Evolutionary conservation across 2,113 vertebrate species (phyloP).

Genomic region (Rhea americana): DNA sequence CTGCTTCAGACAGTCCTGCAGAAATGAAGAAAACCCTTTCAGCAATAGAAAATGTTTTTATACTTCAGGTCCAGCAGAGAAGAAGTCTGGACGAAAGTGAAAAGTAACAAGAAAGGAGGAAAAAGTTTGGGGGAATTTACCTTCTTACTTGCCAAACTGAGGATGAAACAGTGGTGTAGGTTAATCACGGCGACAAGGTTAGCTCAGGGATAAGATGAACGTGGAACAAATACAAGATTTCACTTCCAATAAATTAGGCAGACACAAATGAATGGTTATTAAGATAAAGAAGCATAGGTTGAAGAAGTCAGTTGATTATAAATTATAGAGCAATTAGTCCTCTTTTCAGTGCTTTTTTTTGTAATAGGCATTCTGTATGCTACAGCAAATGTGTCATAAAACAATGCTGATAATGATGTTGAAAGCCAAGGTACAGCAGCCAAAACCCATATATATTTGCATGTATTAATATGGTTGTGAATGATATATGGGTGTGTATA

Average conservation of each 20-base stretch:
- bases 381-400: constrained; percentile 55
- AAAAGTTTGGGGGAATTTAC: constrained; percentile 9
- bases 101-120: not conserved
- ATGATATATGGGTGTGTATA: not conserved
- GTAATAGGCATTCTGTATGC: constrained; percentile 44
- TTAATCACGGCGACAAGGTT: constrained; percentile 64
- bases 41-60: not conserved
- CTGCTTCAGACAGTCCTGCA: not conserved
- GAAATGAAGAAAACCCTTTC: not conserved
- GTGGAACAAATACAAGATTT: constrained; percentile 66
- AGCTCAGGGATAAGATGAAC: constrained; percentile 36
- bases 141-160: not conserved
- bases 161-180: constrained; percentile 18
- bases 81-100: not conserved
- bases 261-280: constrained; percentile 74
- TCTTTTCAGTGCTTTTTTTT: constrained; percentile 56
- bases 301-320: constrained; percentile 73
- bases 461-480: not conserved
- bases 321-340: constrained; percentile 73
- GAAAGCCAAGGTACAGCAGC: not conserved
- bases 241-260: constrained; percentile 58
- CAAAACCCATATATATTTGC: not conserved
- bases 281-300: constrained; percentile 70
- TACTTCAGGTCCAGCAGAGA: not conserved
- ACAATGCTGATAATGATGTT: constrained; percentile 37